Evolutionary conservation across 1,140 invertebrate species (phyloP), one percentile per base, ranked within the genome.

Genomic region (Apis dorsata): DNA sequence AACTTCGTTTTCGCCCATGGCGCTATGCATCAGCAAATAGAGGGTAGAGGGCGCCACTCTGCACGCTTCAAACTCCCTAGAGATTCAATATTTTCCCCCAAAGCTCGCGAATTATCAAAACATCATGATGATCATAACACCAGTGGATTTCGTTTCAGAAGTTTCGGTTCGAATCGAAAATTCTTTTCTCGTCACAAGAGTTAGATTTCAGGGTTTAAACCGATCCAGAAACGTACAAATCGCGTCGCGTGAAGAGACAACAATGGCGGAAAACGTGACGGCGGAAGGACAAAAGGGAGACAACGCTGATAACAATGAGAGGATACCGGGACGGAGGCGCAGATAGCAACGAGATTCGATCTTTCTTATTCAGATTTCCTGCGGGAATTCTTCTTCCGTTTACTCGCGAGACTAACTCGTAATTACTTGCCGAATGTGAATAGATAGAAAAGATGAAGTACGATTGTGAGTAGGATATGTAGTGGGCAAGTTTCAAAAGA

Each of bases 271-370:
- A 76, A 63, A 75, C 59, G 71, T 60, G 53, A 28, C 49, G 59
- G 53, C 9, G 28, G 34, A 66, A 76, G 77, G 53, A 86, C 80
- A 87, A 87, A 87, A 60, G 62, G 17, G 65, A 74, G 85, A 59
- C 44, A n/a, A 21, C 17, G 66, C 13, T 57, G 76, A 86, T 75
- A 71, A 87, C 75, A 86, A 86, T 86, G 60, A n/a, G 44, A 34
- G 57, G 73, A 69, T 51, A 68, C 60, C 51, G 74, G 60, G 62
- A 75, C 70, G 76, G 76, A 76, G 34, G 44, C 69, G 51, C 28
- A 78, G 76, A 79, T 75, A 87, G 60, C 81, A 62, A 24, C 62
- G 76, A 70, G 74, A 74, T 82, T 77, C 73, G 80, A 82, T 82
- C 74, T 76, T 69, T 69, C 75, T 69, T 70, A 69, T 82, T 77